Conservation (phyloP, 1,140 invertebrate genomes). For the Aplysia californica region DNA sequence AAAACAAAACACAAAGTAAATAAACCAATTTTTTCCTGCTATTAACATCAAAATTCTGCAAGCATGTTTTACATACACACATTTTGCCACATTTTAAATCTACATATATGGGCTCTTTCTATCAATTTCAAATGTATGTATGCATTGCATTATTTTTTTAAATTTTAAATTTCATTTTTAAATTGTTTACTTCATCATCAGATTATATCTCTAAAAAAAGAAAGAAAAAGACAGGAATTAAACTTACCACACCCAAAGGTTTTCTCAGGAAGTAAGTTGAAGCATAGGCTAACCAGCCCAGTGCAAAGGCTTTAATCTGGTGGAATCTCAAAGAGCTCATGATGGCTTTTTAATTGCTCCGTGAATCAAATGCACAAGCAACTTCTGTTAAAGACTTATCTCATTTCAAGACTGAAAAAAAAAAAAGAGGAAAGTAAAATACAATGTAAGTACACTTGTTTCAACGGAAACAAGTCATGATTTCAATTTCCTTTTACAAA, state of each 20-base stretch:
- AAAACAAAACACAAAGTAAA: not conserved
- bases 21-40: not conserved
- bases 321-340: slow-evolving; percentile 17
- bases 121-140: not conserved
- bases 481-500: too few species aligned
- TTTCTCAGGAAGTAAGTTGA: slow-evolving; percentile 69
- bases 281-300: slow-evolving; percentile 69
- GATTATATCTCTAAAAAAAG: not conserved
- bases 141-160: too few species aligned
- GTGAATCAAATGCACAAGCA: too few species aligned
- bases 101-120: too few species aligned
- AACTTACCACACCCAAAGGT: slow-evolving; percentile 68
- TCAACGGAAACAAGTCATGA: too few species aligned
- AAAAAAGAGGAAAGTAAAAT: too few species aligned
- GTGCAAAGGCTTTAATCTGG: slow-evolving; percentile 61
- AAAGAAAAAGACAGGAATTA: not conserved
- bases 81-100: too few species aligned
- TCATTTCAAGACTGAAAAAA: too few species aligned
- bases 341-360: too few species aligned
- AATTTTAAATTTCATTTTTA: not conserved
- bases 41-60: not conserved
- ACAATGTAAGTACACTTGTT: too few species aligned
- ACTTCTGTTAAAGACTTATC: too few species aligned
- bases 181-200: not conserved
- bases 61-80: too few species aligned